Base-by-base conservation (phyloP, 2,888 invertebrate genomes). In the Trissoscelio sp. region DNA sequence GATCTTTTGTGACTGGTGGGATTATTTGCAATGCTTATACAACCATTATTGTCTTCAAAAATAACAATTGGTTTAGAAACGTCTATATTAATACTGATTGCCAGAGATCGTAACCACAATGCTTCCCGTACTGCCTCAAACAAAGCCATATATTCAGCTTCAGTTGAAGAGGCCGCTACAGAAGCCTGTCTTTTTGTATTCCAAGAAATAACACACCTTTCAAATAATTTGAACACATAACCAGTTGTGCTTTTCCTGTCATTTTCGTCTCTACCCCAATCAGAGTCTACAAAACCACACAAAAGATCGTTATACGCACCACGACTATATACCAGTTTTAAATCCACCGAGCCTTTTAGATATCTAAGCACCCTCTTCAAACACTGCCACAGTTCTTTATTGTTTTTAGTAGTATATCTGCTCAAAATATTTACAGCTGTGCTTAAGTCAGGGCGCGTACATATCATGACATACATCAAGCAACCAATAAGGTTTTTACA, bases 351-450 rank as follows among this genome's bases (percentile, higher is more conserved):
- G 22, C 58, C 37, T 39, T 58, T 46, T 11, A 46, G n/a, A 58
- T 58, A 58, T 9, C 46, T 42, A 7, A 64, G 16, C 1, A 46
- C 31, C 0, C 46, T 14, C 16, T 64, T 64, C 31, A 44, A 44
- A 11, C 12, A 44, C 28, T 64, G 28, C 58, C 72, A 72, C 0
- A 72, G 14, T 48, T 48, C 31, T 62, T 42, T 51, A 53, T 53
- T 73, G 12, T 53, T 73, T 3, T 73, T 62, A 12, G 34, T 62
- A 6, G 46, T 1, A 37, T 73, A 73, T 28, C 73, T 24, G 34
- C 62, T 62, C 28, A 73, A 51, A 51, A 73, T 51, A 37, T 73
- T 73, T 48, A 73, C 53, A 0, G 62, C 28, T n/a, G 22, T 53
- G 16, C 62, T 39, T 34, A 73, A 28, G 39, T 73, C 73, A 12